A percentile compares a stretch with the other conserved stretches of the same genome.
phyloP scores from a whole-genome alignment of 2,113 vertebrate species.

The Clarias magur region DNA sequence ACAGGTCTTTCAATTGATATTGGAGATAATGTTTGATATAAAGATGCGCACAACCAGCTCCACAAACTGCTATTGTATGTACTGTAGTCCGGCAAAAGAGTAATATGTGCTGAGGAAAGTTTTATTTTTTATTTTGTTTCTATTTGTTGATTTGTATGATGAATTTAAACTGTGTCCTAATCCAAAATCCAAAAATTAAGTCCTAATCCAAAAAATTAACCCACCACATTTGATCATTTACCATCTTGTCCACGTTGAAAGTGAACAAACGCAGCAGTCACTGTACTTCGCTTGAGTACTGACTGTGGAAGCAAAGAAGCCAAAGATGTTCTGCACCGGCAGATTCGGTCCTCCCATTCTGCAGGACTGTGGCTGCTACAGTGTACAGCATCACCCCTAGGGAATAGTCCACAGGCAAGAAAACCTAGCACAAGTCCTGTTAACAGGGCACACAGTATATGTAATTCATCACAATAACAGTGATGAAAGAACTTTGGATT shows the following conservation, averaged over 20 bases:
- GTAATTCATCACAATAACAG: slow-evolving; percentile 29
- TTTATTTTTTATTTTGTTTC: neutral
- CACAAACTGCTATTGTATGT: neutral
- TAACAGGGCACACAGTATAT: slow-evolving; percentile 31
- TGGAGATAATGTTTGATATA: neutral
- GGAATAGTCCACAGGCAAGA: slow-evolving; percentile 25
- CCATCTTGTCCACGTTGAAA: neutral
- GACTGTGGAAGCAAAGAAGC: neutral
- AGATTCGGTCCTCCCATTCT: slow-evolving; percentile 20
- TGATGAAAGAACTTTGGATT: slow-evolving; percentile 43
- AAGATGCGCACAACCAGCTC: neutral
- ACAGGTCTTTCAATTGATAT: neutral
- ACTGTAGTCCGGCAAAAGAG: neutral
- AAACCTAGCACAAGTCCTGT: slow-evolving; percentile 22
- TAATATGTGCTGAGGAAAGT: neutral
- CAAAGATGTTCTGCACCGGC: slow-evolving; percentile 19
- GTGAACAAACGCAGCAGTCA: neutral
- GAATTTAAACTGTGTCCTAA: slow-evolving; percentile 13
- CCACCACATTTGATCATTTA: neutral
- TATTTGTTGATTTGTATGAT: neutral
- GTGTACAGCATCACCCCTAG: slow-evolving; percentile 37
- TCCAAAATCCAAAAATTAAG: neutral
- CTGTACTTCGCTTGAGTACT: neutral
- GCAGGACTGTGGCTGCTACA: slow-evolving; percentile 29
- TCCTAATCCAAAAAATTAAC: neutral